Evolutionary conservation across 2,888 invertebrate genomes (phyloP).

Genomic region (Itoplectis maculator): DNA sequence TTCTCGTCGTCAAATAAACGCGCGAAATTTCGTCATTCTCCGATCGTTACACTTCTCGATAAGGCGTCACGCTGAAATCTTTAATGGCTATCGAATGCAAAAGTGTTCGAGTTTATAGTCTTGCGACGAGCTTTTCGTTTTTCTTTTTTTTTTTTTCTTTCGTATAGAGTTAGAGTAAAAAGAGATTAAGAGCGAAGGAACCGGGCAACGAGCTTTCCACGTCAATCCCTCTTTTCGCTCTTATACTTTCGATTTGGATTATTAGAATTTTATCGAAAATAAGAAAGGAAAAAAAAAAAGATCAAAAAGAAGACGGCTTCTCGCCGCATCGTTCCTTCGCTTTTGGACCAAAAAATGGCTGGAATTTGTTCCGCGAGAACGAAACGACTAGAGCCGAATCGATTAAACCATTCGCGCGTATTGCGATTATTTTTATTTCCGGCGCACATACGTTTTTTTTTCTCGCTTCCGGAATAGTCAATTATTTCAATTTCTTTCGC

Average conservation of each 20-base stretch:
- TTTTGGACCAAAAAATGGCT: conserved; percentile 45
- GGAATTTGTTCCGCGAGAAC: conserved; percentile 54
- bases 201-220: not conserved
- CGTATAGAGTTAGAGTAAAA: conserved; percentile 23
- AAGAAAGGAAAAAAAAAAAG: not conserved
- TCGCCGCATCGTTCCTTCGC: conserved; percentile 7
- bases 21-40: conserved; percentile 8
- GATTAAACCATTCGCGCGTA: conserved; percentile 34
- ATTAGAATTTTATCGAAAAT: conserved; percentile 24
- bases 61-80: conserved; percentile 70
- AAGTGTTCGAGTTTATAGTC: conserved; percentile 67
- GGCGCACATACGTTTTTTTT: not conserved
- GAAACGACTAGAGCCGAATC: conserved; percentile 17
- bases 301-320: conserved; percentile 4
- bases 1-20: conserved; percentile 12
- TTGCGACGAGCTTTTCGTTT: conserved; percentile 18
- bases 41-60: conserved; percentile 65
- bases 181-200: conserved; percentile 14
- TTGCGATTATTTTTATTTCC: not conserved
- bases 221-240: conserved; percentile 6
- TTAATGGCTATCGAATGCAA: conserved; percentile 71
- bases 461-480: no score
- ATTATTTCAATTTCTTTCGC: no score
- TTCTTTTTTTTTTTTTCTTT: no score
- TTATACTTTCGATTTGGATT: conserved; percentile 53